A percentile compares a stretch with the other conserved stretches of the same genome.
Evolutionary conservation across 2,797 vertebrate genomes (phyloP).

Genomic region (Sebastes paucispinis): DNA sequence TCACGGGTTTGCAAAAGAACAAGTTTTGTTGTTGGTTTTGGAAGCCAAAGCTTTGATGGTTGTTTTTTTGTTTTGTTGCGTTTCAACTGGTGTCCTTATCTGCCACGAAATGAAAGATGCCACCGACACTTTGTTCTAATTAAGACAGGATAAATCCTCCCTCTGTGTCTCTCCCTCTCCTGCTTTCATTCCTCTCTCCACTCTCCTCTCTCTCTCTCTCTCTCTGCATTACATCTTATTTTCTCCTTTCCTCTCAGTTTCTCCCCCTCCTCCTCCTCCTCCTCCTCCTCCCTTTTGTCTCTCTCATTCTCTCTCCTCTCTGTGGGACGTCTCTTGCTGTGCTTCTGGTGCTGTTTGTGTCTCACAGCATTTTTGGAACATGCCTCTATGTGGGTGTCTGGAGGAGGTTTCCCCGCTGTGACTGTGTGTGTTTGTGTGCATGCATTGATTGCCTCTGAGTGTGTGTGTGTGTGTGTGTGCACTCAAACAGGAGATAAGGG

Average conservation of each 20-base stretch:
- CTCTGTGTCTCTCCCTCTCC: conserved; percentile 1
- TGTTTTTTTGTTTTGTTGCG: neutral
- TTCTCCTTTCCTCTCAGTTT: conserved; percentile 29
- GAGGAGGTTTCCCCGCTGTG: conserved; percentile 68
- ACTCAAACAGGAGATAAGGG: conserved; percentile 52
- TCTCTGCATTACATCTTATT: conserved; percentile 55
- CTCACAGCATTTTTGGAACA: conserved; percentile 69
- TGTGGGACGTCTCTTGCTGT: conserved; percentile 65
- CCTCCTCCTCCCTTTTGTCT: conserved; percentile 49
- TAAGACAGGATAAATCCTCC: conserved; percentile 47
- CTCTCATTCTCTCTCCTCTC: conserved; percentile 63
- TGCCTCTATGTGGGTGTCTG: conserved; percentile 70
- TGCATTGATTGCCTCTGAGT: conserved; percentile 25
- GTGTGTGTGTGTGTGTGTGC: conserved; percentile 24
- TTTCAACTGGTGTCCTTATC: conserved; percentile 60
- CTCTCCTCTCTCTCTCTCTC: neutral
- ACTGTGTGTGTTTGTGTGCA: conserved; percentile 51
- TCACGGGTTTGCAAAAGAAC: conserved; percentile 11
- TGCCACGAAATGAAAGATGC: conserved; percentile 54
- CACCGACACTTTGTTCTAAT: conserved; percentile 61
- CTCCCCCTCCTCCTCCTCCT: neutral
- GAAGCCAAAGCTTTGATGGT: conserved; percentile 36
- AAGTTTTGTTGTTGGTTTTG: conserved; percentile 27
- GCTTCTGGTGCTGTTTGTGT: conserved; percentile 71
- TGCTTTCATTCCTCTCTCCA: conserved; percentile 11